Base-by-base conservation (phyloP, 1,140 invertebrate genomes). In the Anagrus nilaparvatae region DNA sequence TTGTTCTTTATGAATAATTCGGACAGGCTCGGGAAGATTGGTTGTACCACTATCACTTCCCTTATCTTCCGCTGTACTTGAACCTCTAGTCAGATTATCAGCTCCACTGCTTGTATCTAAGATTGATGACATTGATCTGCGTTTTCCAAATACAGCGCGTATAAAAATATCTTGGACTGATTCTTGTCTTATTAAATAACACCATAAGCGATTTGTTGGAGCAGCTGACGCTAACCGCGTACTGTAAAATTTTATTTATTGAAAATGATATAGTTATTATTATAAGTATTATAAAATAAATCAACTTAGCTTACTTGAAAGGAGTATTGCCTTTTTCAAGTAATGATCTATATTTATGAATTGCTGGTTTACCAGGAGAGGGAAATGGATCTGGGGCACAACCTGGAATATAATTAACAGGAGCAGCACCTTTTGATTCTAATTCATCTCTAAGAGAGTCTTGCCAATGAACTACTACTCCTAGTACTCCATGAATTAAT, bases 1-100 rank as follows among this genome's bases (percentile, higher is more conserved):
- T 72, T 97, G 93, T 61, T 99, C 96, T 70, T 97, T 97, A 62
- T 99, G 96, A 46, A 98, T 94, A 47, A 99, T 92, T 43, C 93
- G 77, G 41, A 97, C 88, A 28, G 90, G 85, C 54, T 87, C 86
- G 32, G 79, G 74, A 46, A 79, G 60, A 48, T 57, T 64, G 12
- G 52, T 60, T 13, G 53, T 76, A 56, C 59, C 72, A 44, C 69
- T 70, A 44, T 70, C 65, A 33, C 66, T 69, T 44, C 59, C 60
- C 43, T 63, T 62, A 40, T 68, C 60, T 45, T 67, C 66, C 14
- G 57, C 59, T 29, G 51, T 58, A 44, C 48, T 61, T 36, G 50
- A 43, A 39, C 67, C 58, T 64, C 72, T 48, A 32, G 36, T 60
- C 40, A 50, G 47, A 44, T 58, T 51, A 50, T 66, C 58, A 47